phyloP scores from a whole-genome alignment of 1,140 invertebrate species.

The Euura lappo region DNA sequence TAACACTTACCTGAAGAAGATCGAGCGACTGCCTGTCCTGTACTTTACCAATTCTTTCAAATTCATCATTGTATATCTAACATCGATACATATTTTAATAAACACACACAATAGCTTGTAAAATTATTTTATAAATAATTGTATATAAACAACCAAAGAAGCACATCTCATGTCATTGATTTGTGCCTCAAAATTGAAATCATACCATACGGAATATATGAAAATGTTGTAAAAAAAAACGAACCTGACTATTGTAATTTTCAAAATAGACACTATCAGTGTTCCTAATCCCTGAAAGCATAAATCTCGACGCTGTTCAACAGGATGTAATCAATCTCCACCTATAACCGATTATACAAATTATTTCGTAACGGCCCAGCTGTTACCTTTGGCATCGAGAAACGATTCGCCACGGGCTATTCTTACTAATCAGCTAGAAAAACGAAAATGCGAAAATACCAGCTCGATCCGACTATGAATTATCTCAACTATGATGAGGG shows the following conservation, averaged over 20 bases:
- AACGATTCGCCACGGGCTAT: background rate
- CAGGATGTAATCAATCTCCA: background rate
- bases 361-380: background rate
- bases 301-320: background rate
- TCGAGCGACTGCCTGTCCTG: no score
- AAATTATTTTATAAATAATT: slow-evolving; percentile 43
- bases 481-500: no score
- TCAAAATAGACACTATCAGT: background rate
- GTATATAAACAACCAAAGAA: slow-evolving; percentile 45
- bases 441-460: background rate
- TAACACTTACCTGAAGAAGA: no score
- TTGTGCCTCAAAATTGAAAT: slow-evolving; percentile 37
- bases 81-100: slow-evolving; percentile 38
- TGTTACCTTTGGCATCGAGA: background rate
- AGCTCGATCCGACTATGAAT: no score
- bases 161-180: slow-evolving; percentile 36
- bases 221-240: slow-evolving; percentile 27
- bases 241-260: background rate
- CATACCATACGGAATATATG: slow-evolving; percentile 28
- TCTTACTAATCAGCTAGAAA: background rate
- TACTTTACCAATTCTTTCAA: background rate
- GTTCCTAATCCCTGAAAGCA: background rate
- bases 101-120: slow-evolving; percentile 23
- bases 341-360: background rate
- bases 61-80: slow-evolving; percentile 11